A percentile compares a stretch with the other conserved stretches of the same genome.
Evolutionary conservation across 2,888 invertebrate genomes (phyloP).

Genomic region (Drosophila pseudotakahashii): DNA sequence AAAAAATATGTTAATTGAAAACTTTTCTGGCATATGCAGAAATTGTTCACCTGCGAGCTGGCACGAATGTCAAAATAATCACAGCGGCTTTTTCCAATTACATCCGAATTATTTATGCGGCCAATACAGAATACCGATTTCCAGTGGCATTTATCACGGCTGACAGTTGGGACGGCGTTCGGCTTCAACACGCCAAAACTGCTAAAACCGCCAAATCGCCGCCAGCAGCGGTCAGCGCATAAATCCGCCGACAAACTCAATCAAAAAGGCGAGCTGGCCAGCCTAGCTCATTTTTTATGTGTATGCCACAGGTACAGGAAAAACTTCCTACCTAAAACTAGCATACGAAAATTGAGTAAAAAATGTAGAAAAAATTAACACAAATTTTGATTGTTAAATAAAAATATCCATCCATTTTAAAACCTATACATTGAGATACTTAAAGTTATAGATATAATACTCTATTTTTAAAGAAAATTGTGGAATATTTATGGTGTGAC

Average conservation of each 20-base stretch:
- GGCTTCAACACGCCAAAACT: slow-evolving; percentile 47
- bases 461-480: no score
- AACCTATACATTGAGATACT: no score
- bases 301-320: slow-evolving; percentile 3
- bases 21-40: slow-evolving; percentile 10
- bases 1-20: slow-evolving; percentile 32
- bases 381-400: no score
- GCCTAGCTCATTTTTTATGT: slow-evolving; percentile 39
- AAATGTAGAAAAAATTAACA: no score
- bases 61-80: slow-evolving; percentile 26
- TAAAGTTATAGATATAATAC: no score
- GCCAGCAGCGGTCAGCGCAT: slow-evolving; percentile 44
- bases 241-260: slow-evolving; percentile 68
- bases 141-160: slow-evolving; percentile 53
- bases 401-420: background rate
- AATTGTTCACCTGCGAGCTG: slow-evolving; percentile 22
- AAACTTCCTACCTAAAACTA: background rate
- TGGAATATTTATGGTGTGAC: background rate
- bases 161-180: slow-evolving; percentile 72
- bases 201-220: slow-evolving; percentile 42
- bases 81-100: slow-evolving; percentile 43
- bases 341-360: no score
- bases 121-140: slow-evolving; percentile 46
- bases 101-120: slow-evolving; percentile 64
- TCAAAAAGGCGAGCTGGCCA: slow-evolving; percentile 41